Conservation (phyloP, 1,140 invertebrate genomes). For the Drosophila sproati region DNA sequence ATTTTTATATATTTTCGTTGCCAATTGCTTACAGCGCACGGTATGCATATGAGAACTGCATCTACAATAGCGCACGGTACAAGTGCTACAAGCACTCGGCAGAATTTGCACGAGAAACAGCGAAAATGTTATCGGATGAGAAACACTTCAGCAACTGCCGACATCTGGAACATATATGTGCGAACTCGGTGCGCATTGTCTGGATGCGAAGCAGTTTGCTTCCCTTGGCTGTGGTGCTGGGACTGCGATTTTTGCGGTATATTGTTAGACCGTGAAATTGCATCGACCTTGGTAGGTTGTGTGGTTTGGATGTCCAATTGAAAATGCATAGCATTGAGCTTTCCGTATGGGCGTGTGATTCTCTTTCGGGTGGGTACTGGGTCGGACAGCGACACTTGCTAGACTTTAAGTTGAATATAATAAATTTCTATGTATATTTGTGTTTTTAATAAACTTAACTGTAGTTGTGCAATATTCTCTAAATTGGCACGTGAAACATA, state of each 20-base stretch:
- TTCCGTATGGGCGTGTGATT: slow-evolving; percentile 42
- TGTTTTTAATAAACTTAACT: slow-evolving; percentile 38
- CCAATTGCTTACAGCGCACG: slow-evolving; percentile 65
- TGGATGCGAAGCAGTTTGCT: slow-evolving; percentile 22
- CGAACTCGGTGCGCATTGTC: slow-evolving; percentile 7
- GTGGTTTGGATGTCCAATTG: slow-evolving; percentile 50
- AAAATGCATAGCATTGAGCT: slow-evolving; percentile 68
- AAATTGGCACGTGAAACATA: not conserved
- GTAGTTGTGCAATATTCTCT: slow-evolving; percentile 1
- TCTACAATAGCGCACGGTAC: slow-evolving; percentile 79
- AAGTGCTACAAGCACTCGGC: slow-evolving; percentile 82
- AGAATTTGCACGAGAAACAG: slow-evolving; percentile 77
- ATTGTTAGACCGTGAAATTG: slow-evolving; percentile 16
- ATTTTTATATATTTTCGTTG: not conserved
- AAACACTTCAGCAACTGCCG: slow-evolving; percentile 80
- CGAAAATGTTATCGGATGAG: slow-evolving; percentile 82
- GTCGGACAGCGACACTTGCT: slow-evolving; percentile 71
- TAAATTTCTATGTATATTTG: slow-evolving; percentile 14
- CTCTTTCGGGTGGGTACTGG: slow-evolving; percentile 56
- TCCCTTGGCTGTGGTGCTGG: slow-evolving; percentile 20
- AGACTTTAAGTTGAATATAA: slow-evolving; percentile 39
- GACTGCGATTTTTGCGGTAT: slow-evolving; percentile 25
- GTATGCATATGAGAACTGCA: slow-evolving; percentile 81
- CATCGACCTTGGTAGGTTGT: slow-evolving; percentile 12
- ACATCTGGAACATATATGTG: slow-evolving; percentile 70